Evolutionary conservation across 1,140 invertebrate genomes (phyloP).

Genomic region (Drosophila orena): DNA sequence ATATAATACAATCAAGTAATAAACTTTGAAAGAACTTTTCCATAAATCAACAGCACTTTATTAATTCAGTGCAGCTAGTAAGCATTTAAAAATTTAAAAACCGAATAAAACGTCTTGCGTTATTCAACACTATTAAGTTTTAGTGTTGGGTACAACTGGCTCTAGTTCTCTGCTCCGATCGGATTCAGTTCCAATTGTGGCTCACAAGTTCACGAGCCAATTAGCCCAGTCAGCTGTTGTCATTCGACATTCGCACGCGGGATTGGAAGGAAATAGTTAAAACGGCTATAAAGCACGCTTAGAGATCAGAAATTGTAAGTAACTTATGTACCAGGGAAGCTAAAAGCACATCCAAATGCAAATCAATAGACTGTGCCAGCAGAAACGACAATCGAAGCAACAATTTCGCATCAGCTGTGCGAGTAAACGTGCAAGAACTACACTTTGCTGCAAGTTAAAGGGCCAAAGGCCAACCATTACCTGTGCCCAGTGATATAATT

Average conservation of each 20-base stretch:
- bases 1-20: too few relatives aligned
- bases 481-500: constrained; percentile 12
- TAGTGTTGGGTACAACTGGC: not conserved
- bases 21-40: too few relatives aligned
- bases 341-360: not conserved
- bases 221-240: constrained; percentile 6
- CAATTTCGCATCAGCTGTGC: constrained; percentile 29
- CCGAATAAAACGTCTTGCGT: not conserved
- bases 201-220: constrained; percentile 7
- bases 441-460: constrained; percentile 26
- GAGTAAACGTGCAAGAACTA: constrained; percentile 21
- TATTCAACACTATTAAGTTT: not conserved
- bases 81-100: not conserved
- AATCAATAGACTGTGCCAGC: not conserved
- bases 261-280: constrained; percentile 2
- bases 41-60: too few relatives aligned
- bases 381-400: not conserved
- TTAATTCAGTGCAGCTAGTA: not conserved
- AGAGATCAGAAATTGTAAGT: constrained; percentile 1
- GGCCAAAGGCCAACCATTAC: not conserved
- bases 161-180: not conserved
- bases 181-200: not conserved
- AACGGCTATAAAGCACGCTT: not conserved
- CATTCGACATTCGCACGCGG: constrained; percentile 13
- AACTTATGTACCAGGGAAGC: not conserved